Conservation (phyloP, 2,888 invertebrate species). For the Plusia festucae region DNA sequence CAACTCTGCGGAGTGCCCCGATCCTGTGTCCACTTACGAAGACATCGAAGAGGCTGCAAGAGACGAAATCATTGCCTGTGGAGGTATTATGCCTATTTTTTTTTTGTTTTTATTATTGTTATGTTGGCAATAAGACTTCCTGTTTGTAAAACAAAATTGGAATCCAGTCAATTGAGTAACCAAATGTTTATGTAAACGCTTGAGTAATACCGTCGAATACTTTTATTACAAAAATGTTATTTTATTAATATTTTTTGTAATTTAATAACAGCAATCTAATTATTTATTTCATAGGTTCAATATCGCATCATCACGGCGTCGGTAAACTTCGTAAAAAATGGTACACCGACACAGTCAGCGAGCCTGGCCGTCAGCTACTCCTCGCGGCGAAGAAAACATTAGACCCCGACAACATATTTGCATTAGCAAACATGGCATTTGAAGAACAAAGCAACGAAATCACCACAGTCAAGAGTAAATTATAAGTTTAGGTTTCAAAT, state of each 20-base stretch:
- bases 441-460: slow-evolving; percentile 62
- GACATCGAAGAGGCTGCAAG: slow-evolving; percentile 96
- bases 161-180: slow-evolving; percentile 32
- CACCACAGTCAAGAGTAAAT: slow-evolving; percentile 74
- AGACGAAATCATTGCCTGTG: slow-evolving; percentile 96
- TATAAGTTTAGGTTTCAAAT: slow-evolving; percentile 64
- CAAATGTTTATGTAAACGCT: slow-evolving; percentile 25
- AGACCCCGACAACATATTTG: slow-evolving; percentile 98
- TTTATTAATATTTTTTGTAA: background rate
- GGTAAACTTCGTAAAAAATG: slow-evolving; percentile 97
- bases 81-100: no score
- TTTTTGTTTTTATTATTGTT: slow-evolving; percentile 21
- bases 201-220: slow-evolving; percentile 30
- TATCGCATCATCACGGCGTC: slow-evolving; percentile 99
- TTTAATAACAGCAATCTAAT: no score
- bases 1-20: slow-evolving; percentile 89
- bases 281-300: slow-evolving; percentile 88
- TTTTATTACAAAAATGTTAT: no score
- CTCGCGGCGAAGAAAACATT: slow-evolving; percentile 95
- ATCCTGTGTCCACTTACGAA: slow-evolving; percentile 95
- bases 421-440: slow-evolving; percentile 92
- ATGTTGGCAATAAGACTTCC: slow-evolving; percentile 23
- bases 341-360: slow-evolving; percentile 95
- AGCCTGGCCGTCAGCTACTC: slow-evolving; percentile 93
- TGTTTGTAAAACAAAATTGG: no score